Percentiles rank a stretch among this genome's conserved stretches.
These are phyloP conservation scores for Psephotus haematonotus DNA, from an alignment of 2,113 vertebrate species.

Conservation along the genomic window DNA sequence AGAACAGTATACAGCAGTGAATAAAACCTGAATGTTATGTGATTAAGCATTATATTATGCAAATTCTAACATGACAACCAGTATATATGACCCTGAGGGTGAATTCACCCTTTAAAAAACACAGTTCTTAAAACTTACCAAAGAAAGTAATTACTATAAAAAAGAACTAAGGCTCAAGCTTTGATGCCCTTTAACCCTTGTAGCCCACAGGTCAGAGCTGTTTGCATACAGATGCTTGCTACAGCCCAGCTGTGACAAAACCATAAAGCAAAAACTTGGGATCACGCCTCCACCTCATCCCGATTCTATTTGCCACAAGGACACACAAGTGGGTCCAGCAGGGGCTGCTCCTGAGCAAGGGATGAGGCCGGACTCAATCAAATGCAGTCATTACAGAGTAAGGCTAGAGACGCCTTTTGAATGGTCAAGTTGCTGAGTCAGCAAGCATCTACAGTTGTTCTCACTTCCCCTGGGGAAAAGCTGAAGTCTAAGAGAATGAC, in stretches of 20 bases:
- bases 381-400: neutral
- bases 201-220: neutral
- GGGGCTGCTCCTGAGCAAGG: neutral
- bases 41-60: neutral
- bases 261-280: neutral
- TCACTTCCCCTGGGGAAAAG: neutral
- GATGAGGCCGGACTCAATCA: neutral
- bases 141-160: neutral
- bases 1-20: neutral
- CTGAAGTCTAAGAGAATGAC: neutral
- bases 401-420: neutral
- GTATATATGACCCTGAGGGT: neutral
- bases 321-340: neutral
- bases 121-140: neutral
- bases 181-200: neutral
- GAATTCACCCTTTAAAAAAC: neutral
- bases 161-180: neutral
- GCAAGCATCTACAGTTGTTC: neutral
- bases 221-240: neutral
- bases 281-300: neutral
- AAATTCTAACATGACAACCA: neutral
- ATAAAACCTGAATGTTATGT: neutral
- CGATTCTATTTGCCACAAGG: accelerated
- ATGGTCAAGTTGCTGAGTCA: neutral
- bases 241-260: neutral